Evolutionary conservation across 1,140 invertebrate genomes (phyloP).

Genomic region (Drosophila varians): DNA sequence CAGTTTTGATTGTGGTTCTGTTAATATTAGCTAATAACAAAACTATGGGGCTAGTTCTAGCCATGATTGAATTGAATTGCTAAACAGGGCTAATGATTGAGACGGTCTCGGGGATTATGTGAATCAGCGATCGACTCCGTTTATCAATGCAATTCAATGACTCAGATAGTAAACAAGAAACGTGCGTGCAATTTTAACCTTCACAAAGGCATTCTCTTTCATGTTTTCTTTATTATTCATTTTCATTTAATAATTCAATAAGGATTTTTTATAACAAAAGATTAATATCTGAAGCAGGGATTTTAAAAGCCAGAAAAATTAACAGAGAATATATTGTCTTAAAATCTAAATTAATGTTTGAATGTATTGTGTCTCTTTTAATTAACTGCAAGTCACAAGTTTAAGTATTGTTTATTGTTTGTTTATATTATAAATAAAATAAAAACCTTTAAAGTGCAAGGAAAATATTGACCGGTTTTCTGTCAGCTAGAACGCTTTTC

Average conservation of each 20-base stretch:
- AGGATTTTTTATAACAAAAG: background rate
- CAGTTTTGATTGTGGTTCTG: conserved; percentile 4
- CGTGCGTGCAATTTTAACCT: conserved; percentile 12
- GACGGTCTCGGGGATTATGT: background rate
- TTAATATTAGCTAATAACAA: conserved; percentile 13
- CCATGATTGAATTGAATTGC: conserved; percentile 1
- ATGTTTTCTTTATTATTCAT: conserved; percentile 10
- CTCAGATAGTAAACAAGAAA: conserved; percentile 11
- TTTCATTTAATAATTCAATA: background rate
- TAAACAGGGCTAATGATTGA: background rate
- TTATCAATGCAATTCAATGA: conserved; percentile 23
- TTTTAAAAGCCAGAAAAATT: no score
- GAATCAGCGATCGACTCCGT: background rate
- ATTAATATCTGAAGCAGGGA: background rate
- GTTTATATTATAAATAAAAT: no score
- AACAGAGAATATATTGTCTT: no score
- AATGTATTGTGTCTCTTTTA: no score
- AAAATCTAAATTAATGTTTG: no score
- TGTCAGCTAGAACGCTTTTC: background rate
- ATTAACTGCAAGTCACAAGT: no score
- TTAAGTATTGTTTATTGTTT: no score
- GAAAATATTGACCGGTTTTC: background rate
- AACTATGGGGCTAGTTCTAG: conserved; percentile 12
- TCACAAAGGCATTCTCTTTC: conserved; percentile 12
- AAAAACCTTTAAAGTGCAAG: background rate